Conservation (phyloP, 2,888 invertebrate genomes). For the Nasonovia ribisnigri region DNA sequence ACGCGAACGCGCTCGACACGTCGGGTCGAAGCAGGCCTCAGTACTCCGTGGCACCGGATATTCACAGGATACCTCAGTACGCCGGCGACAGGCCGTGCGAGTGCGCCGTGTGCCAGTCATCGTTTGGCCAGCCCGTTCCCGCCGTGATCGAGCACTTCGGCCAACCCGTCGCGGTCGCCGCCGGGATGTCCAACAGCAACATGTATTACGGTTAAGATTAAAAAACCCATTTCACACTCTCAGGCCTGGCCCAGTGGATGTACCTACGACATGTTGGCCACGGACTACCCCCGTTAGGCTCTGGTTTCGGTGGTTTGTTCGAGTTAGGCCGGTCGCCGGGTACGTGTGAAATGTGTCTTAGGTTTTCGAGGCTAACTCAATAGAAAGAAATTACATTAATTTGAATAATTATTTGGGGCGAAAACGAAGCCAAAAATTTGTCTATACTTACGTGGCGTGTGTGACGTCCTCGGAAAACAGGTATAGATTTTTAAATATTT, state of each 20-base stretch:
- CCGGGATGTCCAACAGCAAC: not conserved
- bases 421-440: not conserved
- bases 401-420: too few species aligned
- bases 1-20: not conserved
- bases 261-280: too few species aligned
- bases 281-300: too few species aligned
- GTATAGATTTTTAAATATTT: not conserved
- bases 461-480: not conserved
- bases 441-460: not conserved
- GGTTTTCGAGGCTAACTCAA: not conserved
- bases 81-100: not conserved
- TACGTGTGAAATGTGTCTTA: not conserved
- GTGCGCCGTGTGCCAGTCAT: conserved; percentile 28
- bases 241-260: not conserved
- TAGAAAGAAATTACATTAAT: too few species aligned
- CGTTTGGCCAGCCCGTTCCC: not conserved
- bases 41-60: not conserved
- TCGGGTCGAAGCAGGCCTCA: not conserved
- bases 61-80: conserved; percentile 18
- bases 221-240: not conserved
- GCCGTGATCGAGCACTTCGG: not conserved
- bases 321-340: not conserved
- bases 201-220: conserved; percentile 2
- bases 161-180: not conserved
- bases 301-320: not conserved